Conservation (phyloP, 2,113 vertebrate species). For the Rhabdomys dilectus region DNA sequence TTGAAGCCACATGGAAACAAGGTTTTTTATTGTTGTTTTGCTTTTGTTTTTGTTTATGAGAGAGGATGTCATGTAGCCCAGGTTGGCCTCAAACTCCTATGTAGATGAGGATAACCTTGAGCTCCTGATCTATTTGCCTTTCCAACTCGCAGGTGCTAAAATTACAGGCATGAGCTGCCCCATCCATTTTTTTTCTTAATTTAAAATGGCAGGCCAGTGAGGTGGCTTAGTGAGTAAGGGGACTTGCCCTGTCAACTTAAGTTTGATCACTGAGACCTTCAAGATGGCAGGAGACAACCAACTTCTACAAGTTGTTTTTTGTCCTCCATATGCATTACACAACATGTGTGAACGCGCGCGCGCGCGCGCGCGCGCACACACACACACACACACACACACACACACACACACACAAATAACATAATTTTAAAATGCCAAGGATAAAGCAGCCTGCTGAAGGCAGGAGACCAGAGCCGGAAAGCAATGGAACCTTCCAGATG, state of each 20-base stretch:
- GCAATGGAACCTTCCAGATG: slow-evolving; percentile 29
- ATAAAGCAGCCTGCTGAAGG: slow-evolving; percentile 12
- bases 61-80: neutral
- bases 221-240: neutral
- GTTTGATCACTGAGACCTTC: neutral
- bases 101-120: neutral
- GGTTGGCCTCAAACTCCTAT: neutral
- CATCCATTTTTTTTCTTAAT: neutral
- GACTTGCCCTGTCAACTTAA: neutral
- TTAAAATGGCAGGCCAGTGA: slow-evolving; percentile 2
- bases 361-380: neutral
- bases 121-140: neutral
- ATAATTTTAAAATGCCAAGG: slow-evolving; percentile 34
- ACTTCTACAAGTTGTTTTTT: neutral
- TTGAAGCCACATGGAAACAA: neutral
- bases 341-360: neutral
- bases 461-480: neutral
- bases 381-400: neutral
- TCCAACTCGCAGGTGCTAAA: neutral
- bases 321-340: neutral
- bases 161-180: neutral
- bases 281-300: neutral
- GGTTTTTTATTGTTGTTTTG: neutral
- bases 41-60: neutral
- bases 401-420: neutral